Conservation (phyloP, 2,888 invertebrate genomes). For the Eilema caniola region DNA sequence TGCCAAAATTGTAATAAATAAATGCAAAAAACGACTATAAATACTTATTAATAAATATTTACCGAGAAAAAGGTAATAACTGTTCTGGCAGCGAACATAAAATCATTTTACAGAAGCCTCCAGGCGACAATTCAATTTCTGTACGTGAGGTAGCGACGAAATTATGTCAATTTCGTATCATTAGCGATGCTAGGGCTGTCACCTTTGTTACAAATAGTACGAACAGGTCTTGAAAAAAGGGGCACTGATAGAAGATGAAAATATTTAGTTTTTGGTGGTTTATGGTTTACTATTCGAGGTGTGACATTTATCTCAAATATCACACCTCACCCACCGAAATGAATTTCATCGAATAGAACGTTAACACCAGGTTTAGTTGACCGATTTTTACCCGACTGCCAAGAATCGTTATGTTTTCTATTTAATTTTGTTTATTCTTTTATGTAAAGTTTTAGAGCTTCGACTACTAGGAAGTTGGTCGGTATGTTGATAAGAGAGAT, state of each 20-base stretch:
- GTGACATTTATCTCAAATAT: no score
- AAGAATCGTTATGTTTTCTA: no score
- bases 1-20: not conserved
- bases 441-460: not conserved
- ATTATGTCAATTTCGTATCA: conserved; percentile 70
- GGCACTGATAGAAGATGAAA: not conserved
- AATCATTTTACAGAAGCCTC: conserved; percentile 44
- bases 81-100: conserved; percentile 29
- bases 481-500: no score
- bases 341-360: not conserved
- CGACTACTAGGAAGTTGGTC: no score
- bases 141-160: conserved; percentile 57
- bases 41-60: conserved; percentile 20
- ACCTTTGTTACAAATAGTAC: conserved; percentile 21
- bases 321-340: no score
- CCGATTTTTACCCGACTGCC: no score
- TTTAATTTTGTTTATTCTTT: not conserved
- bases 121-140: conserved; percentile 56
- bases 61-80: conserved; percentile 21
- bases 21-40: not conserved
- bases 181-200: conserved; percentile 54
- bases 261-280: not conserved
- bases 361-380: not conserved
- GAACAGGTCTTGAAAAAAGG: conserved; percentile 8
- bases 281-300: not conserved